phyloP scores from a whole-genome alignment of 1,140 invertebrate species.

The Arctopsyche grandis region DNA sequence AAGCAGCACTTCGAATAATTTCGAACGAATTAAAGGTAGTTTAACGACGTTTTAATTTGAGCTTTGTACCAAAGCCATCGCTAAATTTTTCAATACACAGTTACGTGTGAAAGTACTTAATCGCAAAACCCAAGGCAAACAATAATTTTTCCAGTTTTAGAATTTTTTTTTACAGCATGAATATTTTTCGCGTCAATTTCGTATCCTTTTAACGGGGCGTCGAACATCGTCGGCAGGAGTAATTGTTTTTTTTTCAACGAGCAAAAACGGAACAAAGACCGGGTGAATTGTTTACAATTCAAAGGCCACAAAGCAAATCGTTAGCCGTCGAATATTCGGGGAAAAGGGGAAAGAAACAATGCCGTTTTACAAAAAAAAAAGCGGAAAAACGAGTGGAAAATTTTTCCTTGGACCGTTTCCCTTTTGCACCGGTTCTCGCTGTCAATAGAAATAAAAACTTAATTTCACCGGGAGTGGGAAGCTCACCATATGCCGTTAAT shows the following conservation, averaged over 20 bases:
- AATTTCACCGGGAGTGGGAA: constrained; percentile 34
- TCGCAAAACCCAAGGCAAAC: too few relatives aligned
- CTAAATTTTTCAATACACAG: too few relatives aligned
- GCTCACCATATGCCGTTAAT: constrained; percentile 15
- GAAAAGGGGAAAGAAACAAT: not conserved
- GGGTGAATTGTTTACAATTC: constrained; percentile 39
- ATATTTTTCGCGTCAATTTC: too few relatives aligned
- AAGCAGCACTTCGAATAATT: too few relatives aligned
- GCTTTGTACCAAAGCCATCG: too few relatives aligned
- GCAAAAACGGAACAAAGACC: constrained; percentile 22
- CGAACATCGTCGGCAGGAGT: not conserved
- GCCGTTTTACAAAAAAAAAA: not conserved
- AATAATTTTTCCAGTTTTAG: too few relatives aligned
- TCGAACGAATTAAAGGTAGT: too few relatives aligned
- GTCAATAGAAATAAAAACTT: constrained; percentile 40
- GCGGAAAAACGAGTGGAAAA: constrained; percentile 2
- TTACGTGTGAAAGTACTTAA: too few relatives aligned
- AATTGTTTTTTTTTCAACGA: constrained; percentile 32
- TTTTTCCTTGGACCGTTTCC: not conserved
- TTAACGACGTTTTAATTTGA: too few relatives aligned
- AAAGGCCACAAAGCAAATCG: constrained; percentile 42
- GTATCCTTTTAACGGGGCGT: not conserved
- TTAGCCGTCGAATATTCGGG: constrained; percentile 30
- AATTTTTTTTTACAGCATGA: too few relatives aligned
- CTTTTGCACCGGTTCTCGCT: constrained; percentile 26